Conservation (phyloP, 2,797 vertebrate genomes). For the Chlorospingus flavigularis region DNA sequence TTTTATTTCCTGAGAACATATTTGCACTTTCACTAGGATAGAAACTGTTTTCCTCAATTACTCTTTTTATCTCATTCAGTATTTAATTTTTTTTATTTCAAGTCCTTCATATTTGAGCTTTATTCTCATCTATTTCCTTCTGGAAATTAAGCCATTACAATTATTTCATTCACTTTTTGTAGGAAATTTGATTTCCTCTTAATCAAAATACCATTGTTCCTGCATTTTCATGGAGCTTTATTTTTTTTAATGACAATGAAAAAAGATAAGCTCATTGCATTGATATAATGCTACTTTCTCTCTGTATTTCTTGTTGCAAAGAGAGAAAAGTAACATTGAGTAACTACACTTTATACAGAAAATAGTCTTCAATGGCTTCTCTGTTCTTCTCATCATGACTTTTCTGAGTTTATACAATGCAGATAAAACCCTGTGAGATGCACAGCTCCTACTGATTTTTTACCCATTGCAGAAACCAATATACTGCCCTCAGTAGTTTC, state of each 20-base stretch:
- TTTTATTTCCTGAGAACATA: background rate
- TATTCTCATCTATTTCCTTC: background rate
- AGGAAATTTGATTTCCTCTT: background rate
- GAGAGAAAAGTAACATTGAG: background rate
- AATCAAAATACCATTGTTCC: background rate
- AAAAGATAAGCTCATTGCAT: rapidly evolving
- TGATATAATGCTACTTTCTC: background rate
- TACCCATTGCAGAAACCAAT: background rate
- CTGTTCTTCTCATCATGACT: background rate
- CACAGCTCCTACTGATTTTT: background rate
- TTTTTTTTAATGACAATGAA: background rate
- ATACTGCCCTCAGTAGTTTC: background rate
- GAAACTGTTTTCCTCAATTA: background rate
- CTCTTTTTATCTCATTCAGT: background rate
- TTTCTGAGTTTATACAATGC: background rate
- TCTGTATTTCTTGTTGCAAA: background rate
- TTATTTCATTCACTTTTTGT: background rate
- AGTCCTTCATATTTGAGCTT: background rate
- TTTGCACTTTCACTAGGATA: background rate
- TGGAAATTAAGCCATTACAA: background rate
- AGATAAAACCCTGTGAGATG: background rate
- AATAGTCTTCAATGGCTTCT: background rate
- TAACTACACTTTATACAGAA: background rate
- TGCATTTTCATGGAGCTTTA: background rate
- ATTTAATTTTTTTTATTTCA: background rate